A percentile compares a stretch with the other conserved stretches of the same genome.
Conservation (phyloP, 1,140 invertebrate genomes). For the Archivesica marissinica region DNA sequence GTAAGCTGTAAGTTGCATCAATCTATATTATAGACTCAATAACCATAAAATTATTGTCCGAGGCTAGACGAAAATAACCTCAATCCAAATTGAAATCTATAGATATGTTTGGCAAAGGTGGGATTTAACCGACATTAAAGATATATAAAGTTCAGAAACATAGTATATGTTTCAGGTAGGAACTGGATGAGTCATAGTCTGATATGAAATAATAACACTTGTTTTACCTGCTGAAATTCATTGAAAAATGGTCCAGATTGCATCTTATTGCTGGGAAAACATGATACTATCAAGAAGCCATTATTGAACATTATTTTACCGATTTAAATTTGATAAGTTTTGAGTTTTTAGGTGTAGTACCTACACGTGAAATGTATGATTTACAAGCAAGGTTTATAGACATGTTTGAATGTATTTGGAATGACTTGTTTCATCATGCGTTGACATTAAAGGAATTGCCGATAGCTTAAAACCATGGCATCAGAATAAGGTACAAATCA, state of each 20-base stretch:
- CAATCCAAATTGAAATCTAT: too few relatives aligned
- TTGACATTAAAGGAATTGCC: too few relatives aligned
- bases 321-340: not conserved
- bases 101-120: not conserved
- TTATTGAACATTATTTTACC: not conserved
- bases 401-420: too few relatives aligned
- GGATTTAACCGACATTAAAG: slow-evolving; percentile 20
- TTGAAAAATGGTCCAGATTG: not conserved
- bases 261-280: not conserved
- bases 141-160: slow-evolving; percentile 1
- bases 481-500: too few relatives aligned
- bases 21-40: too few relatives aligned
- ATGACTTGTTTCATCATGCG: too few relatives aligned
- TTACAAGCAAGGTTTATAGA: too few relatives aligned
- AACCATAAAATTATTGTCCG: too few relatives aligned
- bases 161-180: slow-evolving; percentile 2
- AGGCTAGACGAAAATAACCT: too few relatives aligned
- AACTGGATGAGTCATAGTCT: not conserved
- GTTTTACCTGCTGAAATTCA: not conserved
- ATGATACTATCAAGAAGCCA: not conserved
- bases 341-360: not conserved
- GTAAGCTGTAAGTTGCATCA: too few relatives aligned
- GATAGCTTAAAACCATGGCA: too few relatives aligned
- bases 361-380: too few relatives aligned
- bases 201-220: slow-evolving; percentile 31